A percentile compares a stretch with the other conserved stretches of the same genome.
These are phyloP conservation scores for Deilephila elpenor DNA, from an alignment of 2,888 invertebrate species.

Conservation along the genomic window DNA sequence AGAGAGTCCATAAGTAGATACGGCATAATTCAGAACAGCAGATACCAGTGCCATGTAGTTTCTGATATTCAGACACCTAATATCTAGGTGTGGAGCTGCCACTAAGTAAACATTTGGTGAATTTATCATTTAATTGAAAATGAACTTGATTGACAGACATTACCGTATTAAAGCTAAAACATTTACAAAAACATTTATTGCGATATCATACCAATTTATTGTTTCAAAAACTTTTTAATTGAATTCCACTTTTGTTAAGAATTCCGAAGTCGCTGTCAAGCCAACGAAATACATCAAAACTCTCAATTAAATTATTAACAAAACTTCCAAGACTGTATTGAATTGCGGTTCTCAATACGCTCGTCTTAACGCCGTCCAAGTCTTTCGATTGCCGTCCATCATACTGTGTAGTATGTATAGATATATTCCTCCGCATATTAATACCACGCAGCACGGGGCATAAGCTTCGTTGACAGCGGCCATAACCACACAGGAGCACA, in stretches of 20 bases:
- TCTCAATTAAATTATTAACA: neutral
- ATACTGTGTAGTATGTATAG: slow-evolving; percentile 52
- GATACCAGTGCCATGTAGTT: too few species aligned
- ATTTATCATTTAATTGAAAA: too few species aligned
- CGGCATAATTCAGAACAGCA: too few species aligned
- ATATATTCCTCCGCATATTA: slow-evolving; percentile 51
- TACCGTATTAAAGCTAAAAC: neutral
- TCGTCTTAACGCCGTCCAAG: slow-evolving; percentile 52
- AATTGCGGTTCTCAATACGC: slow-evolving; percentile 45
- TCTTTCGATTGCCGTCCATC: slow-evolving; percentile 47
- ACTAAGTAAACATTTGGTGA: too few species aligned
- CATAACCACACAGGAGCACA: slow-evolving; percentile 54
- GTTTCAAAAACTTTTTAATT: slow-evolving; percentile 1
- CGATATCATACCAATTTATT: neutral
- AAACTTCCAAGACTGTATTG: neutral
- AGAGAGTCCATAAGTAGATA: too few species aligned
- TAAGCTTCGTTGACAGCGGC: slow-evolving; percentile 54
- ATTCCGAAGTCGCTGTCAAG: neutral
- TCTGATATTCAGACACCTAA: too few species aligned
- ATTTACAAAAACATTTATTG: neutral
- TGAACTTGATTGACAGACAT: too few species aligned
- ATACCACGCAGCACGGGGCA: slow-evolving; percentile 45
- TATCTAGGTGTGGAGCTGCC: too few species aligned
- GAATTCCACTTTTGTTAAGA: neutral
- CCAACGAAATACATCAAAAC: neutral